Evolutionary conservation across 2,797 vertebrate genomes (phyloP), one percentile per base, ranked within the genome.

Genomic region (Parotocinclus haroldoi): DNA sequence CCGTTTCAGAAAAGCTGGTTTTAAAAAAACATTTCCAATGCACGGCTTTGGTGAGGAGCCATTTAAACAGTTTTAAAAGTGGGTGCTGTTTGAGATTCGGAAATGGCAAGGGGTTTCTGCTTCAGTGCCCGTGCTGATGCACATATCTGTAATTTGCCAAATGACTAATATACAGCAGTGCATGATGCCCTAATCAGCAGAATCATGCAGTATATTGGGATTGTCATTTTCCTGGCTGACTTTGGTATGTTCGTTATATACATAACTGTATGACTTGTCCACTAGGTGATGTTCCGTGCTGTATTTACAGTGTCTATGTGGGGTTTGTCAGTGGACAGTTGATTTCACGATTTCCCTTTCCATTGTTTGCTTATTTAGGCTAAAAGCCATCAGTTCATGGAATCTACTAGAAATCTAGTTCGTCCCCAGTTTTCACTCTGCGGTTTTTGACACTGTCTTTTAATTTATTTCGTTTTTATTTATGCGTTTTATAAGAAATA

Each of bases 391-490:
- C 39, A 46, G 48, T 54, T 9, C 42, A 18, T 64, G 12, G 12
- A 19, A 56, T 45, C 14, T 16, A 27, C 18, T 51, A 37, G 39
- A 42, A 53, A 57, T 55, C 12, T 7, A 10, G 40, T 54, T 51
- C 1, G 45, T 37, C 40, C 17, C 9, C 37, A 4, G 27, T 55
- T 48, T 65, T 68, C 53, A 69, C 52, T 72, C 59, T 61, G 37
- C 14, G 37, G 13, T 65, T 76, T 78, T 73, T 60, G 48, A 67
- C 27, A 55, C 57, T 66, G 66, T 71, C 73, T 37, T 71, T 81
- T 78, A 76, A 77, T 81, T 85, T 82, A 77, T 82, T 78, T 81
- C 80, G 63, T 69, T 78, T 76, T 77, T 83, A 75, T 80, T 79
- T 79, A 71, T 86, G 55, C 61, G 50, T 65, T 69, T 58, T 78